phyloP scores from a whole-genome alignment of 2,797 vertebrate species.

The Acrocephalus scirpaceus region DNA sequence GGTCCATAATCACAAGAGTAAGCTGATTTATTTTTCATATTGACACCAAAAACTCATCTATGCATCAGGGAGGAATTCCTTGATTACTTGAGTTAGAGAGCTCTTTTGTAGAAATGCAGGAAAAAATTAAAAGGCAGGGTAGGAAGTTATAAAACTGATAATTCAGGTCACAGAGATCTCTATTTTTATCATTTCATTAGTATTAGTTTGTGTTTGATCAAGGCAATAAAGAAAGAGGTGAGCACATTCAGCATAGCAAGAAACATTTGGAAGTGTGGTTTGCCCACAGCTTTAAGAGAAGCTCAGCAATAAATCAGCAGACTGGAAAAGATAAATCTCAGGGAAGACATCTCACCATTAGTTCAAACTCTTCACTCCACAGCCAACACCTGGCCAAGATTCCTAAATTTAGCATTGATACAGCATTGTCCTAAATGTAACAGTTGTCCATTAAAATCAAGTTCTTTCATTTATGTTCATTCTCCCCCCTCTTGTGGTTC shows the following conservation, averaged over 20 bases:
- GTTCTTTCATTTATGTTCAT: slow-evolving; percentile 72
- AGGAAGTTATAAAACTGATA: not conserved
- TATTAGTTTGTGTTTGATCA: slow-evolving; percentile 9
- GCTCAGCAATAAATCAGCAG: not conserved
- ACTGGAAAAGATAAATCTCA: not conserved
- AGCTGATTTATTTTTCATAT: not conserved
- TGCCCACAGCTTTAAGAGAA: not conserved
- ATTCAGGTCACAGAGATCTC: not conserved
- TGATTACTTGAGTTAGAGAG: not conserved
- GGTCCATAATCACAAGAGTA: not conserved
- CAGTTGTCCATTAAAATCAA: slow-evolving; percentile 43
- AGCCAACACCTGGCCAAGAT: not conserved
- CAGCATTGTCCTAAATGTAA: not conserved
- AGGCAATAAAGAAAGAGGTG: not conserved
- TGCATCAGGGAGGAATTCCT: not conserved
- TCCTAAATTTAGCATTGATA: not conserved
- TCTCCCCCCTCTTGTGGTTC: slow-evolving; percentile 80
- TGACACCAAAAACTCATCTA: not conserved
- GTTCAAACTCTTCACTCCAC: not conserved
- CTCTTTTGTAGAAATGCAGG: not conserved
- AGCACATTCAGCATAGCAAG: not conserved
- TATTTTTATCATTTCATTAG: not conserved
- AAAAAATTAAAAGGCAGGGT: not conserved
- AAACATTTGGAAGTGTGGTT: not conserved
- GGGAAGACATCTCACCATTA: not conserved